Percentiles rank a stretch among this genome's conserved stretches.
Evolutionary conservation across 2,888 invertebrate genomes (phyloP).

Genomic region (Mythimna lalbum): DNA sequence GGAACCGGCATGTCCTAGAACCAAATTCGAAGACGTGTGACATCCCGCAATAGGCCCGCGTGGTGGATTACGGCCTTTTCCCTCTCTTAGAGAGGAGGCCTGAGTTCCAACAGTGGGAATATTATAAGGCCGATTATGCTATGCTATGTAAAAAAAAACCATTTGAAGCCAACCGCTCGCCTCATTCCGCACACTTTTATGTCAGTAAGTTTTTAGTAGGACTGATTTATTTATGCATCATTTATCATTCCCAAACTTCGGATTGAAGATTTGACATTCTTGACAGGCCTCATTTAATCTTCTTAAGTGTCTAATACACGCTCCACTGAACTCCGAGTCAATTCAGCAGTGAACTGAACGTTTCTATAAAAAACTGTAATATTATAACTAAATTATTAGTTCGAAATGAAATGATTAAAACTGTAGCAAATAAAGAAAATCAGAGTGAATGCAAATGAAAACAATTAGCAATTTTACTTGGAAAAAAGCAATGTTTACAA

Average conservation of each 20-base stretch:
- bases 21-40: too few species aligned
- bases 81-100: too few species aligned
- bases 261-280: conserved; percentile 81
- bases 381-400: conserved; percentile 20
- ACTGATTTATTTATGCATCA: conserved; percentile 78
- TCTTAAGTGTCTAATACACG: conserved; percentile 79
- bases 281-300: conserved; percentile 82
- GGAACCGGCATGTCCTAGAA: too few species aligned
- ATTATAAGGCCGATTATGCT: too few species aligned
- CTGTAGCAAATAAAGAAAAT: conserved; percentile 8
- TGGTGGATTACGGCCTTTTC: too few species aligned
- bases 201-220: conserved; percentile 74
- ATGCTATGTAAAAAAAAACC: too few species aligned
- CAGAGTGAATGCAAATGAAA: conserved; percentile 2
- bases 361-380: conserved; percentile 33
- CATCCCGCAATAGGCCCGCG: too few species aligned
- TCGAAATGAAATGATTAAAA: conserved; percentile 16
- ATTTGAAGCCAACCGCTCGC: conserved; percentile 19
- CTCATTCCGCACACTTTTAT: conserved; percentile 65
- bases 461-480: conserved; percentile 28
- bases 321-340: conserved; percentile 68
- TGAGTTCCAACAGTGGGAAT: too few species aligned
- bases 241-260: conserved; percentile 78
- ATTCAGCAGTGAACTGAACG: conserved; percentile 59
- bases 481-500: conserved; percentile 31